These are phyloP conservation scores for Pseudopleuronectes americanus DNA, from an alignment of 2,797 vertebrate species.

Conservation along the genomic window DNA sequence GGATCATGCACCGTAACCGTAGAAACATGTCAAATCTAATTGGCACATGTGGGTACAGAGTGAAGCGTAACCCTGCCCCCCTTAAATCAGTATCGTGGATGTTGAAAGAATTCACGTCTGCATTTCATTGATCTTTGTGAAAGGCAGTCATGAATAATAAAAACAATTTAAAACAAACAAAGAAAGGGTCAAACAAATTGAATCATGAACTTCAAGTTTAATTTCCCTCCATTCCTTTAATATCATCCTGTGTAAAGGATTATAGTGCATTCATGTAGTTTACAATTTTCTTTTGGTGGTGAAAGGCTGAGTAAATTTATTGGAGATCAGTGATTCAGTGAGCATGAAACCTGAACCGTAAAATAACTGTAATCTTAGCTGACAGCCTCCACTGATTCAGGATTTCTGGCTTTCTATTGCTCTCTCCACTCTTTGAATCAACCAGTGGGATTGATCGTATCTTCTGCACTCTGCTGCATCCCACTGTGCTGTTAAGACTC, in stretches of 20 bases:
- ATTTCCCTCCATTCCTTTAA: slow-evolving; percentile 1
- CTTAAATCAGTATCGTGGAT: not conserved
- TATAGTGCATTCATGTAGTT: too few species aligned
- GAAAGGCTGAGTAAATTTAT: too few species aligned
- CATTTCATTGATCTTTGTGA: not conserved
- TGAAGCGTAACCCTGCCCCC: not conserved
- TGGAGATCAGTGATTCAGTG: too few species aligned
- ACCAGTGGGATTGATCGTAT: slow-evolving; percentile 19
- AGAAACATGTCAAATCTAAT: slow-evolving; percentile 13
- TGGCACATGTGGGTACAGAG: slow-evolving; percentile 1
- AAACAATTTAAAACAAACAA: not conserved
- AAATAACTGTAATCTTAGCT: too few species aligned
- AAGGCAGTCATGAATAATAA: not conserved
- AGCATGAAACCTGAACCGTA: too few species aligned
- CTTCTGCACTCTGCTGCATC: slow-evolving; percentile 10
- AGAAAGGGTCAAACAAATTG: not conserved
- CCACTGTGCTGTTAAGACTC: slow-evolving; percentile 9
- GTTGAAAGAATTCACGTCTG: not conserved
- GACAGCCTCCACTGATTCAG: slow-evolving; percentile 23
- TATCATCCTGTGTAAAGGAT: too few species aligned
- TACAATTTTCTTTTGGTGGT: too few species aligned
- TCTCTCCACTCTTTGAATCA: not conserved
- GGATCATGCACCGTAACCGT: not conserved
- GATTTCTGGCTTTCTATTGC: too few species aligned
- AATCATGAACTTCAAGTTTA: not conserved